Evolutionary conservation across 2,113 vertebrate genomes (phyloP), one percentile per base, ranked within the genome.

Genomic region (Fulica atra): DNA sequence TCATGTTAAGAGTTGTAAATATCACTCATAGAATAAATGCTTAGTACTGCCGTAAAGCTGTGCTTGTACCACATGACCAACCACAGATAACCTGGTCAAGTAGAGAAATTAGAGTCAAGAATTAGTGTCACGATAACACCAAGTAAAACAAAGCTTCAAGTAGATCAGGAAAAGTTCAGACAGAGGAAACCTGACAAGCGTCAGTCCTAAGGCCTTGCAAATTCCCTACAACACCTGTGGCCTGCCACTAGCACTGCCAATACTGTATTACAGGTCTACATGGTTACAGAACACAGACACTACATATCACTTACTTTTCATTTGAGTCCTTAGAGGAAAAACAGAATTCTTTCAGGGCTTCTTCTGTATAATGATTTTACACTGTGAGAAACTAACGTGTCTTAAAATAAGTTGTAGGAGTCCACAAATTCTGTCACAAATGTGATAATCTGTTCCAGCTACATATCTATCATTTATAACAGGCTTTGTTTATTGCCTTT

Each of bases 181-280:
- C 7, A 42, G 10, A 44, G 7, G 44, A 82, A 79, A 60, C 5
- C 20, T 60, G 15, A 36, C 44, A 74, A 54, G 11, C 19, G 3
- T 57, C 16, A 23, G 11, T 16, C 31, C 31, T 35, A 36, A 44
- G 24, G 11, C 9, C 21, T 56, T 79, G 31, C 6, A 65, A 61
- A 92, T 57, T 46, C 1, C 0, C 23, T 6, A 19, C 11, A 44
- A 11, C 3, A 2, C 2, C n/a, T 42, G 3, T 35, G 26, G 16
- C 24, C 15, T 50, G 20, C 15, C 24, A 44, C 8, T 42, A 38
- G 8, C 38, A 74, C 17, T 35, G 31, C 18, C 11, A 54, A 26
- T 40, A 25, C 14, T 59, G 3, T 26, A 7, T 42, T 31, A 23
- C 7, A 65, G 66, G 8, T 24, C 7, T 65, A 36, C 10, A 12